Conservation (phyloP, 2,797 vertebrate genomes). For the Pangasius larnaudii region DNA sequence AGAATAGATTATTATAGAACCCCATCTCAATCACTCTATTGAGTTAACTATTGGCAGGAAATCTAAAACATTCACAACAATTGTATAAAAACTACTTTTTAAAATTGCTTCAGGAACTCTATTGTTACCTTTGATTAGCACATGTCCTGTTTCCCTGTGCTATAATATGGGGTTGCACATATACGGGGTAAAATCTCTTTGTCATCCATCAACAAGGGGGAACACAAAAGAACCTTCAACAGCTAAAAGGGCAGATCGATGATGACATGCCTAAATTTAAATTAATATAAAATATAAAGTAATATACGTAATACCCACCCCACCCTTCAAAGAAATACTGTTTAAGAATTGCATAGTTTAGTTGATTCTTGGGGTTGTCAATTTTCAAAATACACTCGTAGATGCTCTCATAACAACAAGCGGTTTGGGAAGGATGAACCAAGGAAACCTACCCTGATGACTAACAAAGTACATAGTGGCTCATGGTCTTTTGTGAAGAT, state of each 20-base stretch:
- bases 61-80: conserved; percentile 18
- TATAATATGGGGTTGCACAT: conserved; percentile 13
- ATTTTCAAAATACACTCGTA: neutral
- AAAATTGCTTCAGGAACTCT: conserved; percentile 11
- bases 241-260: neutral
- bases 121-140: conserved; percentile 28
- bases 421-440: neutral
- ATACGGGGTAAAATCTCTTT: conserved; percentile 11
- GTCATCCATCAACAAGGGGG: neutral
- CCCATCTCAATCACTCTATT: conserved; percentile 17
- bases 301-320: neutral
- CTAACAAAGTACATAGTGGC: neutral
- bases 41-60: conserved; percentile 22
- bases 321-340: neutral
- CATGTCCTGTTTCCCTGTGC: conserved; percentile 8
- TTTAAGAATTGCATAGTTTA: neutral
- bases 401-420: neutral
- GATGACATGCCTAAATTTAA: neutral
- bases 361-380: neutral
- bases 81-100: conserved; percentile 15
- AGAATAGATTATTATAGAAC: conserved; percentile 21
- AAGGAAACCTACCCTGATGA: neutral
- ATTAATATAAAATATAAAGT: neutral
- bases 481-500: neutral
- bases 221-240: neutral